Conservation (phyloP, 2,888 invertebrate species). For the Cerceris ruficornis region DNA sequence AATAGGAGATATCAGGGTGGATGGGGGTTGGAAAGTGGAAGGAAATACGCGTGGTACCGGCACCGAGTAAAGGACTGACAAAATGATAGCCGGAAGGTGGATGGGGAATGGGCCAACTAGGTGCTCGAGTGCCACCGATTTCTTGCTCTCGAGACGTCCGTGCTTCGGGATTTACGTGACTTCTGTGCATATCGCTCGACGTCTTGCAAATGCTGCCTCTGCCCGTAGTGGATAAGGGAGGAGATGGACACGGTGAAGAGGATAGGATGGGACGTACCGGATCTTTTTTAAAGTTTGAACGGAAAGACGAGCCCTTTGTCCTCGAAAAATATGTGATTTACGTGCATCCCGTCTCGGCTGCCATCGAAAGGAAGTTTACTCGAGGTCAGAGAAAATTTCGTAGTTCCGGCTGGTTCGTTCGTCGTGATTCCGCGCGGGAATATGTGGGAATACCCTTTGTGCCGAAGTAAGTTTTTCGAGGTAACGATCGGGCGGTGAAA, state of each 20-base stretch:
- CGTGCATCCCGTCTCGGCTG: constrained; percentile 5
- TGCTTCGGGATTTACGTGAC: constrained; percentile 22
- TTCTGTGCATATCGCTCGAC: constrained; percentile 23
- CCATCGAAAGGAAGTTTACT: constrained; percentile 11
- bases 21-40: constrained; percentile 12
- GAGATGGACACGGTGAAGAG: neutral
- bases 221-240: neutral
- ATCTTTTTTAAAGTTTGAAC: constrained; percentile 44
- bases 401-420: neutral
- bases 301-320: constrained; percentile 33
- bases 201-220: constrained; percentile 38
- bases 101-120: constrained; percentile 18
- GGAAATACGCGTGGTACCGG: constrained; percentile 7
- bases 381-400: neutral
- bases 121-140: constrained; percentile 26
- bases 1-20: constrained; percentile 14
- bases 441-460: neutral
- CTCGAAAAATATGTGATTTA: constrained; percentile 33
- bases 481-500: neutral
- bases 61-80: neutral
- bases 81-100: constrained; percentile 20
- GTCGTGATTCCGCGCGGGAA: neutral
- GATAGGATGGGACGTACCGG: constrained; percentile 24
- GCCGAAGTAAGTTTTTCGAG: neutral
- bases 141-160: constrained; percentile 22